Conservation (phyloP, 2,113 vertebrate species). For the Saguinus imperator region DNA sequence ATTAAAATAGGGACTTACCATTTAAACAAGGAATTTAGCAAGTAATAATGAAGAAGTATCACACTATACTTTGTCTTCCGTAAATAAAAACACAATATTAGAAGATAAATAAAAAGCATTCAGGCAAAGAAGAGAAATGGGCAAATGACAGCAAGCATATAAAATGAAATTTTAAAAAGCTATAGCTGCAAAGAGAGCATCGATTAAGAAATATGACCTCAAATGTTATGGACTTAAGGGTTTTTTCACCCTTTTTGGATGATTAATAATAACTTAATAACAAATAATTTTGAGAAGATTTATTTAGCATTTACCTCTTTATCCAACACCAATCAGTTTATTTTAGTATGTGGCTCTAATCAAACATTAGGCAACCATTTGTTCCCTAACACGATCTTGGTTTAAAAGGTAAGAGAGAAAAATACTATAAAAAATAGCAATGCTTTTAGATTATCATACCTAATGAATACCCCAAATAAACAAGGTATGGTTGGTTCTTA, state of each 20-base stretch:
- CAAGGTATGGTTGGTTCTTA: constrained; percentile 27
- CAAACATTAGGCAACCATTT: neutral
- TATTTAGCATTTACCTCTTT: constrained; percentile 30
- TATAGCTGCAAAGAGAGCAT: constrained; percentile 68
- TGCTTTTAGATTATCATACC: constrained; percentile 31
- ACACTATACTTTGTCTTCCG: constrained; percentile 70
- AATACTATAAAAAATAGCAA: constrained; percentile 25
- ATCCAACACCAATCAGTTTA: neutral
- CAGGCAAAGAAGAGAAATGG: constrained; percentile 74
- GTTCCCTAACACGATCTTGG: neutral
- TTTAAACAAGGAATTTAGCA: constrained; percentile 67
- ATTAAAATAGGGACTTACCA: constrained; percentile 74
- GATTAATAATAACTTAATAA: constrained; percentile 71
- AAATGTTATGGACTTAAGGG: neutral
- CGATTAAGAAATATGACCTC: constrained; percentile 71
- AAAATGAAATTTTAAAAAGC: constrained; percentile 73
- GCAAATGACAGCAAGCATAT: constrained; percentile 68
- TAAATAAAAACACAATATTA: constrained; percentile 78
- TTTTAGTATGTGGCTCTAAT: constrained; percentile 13
- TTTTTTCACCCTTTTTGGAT: neutral
- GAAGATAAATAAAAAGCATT: constrained; percentile 70
- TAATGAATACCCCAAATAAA: constrained; percentile 41
- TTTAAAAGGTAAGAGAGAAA: constrained; percentile 54
- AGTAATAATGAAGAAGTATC: constrained; percentile 67
- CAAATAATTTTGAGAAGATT: constrained; percentile 42